Conservation (phyloP, 2,113 vertebrate species). For the Rissa tridactyla region DNA sequence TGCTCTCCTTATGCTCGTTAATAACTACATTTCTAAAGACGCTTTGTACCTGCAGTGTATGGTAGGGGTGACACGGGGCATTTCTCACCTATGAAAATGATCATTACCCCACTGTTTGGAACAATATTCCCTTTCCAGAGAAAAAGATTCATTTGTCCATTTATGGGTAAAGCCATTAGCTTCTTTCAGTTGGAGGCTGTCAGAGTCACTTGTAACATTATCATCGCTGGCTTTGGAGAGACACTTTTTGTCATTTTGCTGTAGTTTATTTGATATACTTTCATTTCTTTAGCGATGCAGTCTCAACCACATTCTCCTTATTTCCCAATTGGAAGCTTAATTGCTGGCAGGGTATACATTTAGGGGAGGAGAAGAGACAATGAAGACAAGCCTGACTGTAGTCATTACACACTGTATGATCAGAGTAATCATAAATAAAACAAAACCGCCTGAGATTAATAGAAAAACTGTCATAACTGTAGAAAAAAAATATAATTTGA, state of each 20-base stretch:
- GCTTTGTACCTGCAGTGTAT: not conserved
- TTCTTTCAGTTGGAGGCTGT: not conserved
- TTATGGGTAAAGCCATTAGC: not conserved
- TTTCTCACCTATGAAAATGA: not conserved
- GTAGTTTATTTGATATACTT: not conserved
- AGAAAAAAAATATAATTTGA: not conserved
- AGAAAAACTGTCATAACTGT: not conserved
- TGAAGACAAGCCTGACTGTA: not conserved
- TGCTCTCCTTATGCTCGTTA: not conserved
- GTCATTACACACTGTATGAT: not conserved
- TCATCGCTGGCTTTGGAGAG: not conserved
- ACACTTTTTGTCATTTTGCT: not conserved
- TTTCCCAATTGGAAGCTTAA: slow-evolving; percentile 2
- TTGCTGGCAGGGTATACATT: not conserved
- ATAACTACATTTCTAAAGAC: not conserved
- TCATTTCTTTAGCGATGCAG: not conserved
- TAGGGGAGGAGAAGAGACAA: not conserved
- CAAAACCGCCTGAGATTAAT: not conserved
- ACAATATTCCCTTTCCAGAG: not conserved
- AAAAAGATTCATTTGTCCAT: not conserved
- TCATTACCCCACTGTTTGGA: not conserved
- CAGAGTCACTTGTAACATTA: not conserved
- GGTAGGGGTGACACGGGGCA: accelerated
- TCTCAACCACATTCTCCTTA: not conserved
- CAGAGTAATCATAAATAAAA: not conserved